phyloP scores from a whole-genome alignment of 35 echinoderm and acorn worm species.

The Heliocidaris tuberculata region DNA sequence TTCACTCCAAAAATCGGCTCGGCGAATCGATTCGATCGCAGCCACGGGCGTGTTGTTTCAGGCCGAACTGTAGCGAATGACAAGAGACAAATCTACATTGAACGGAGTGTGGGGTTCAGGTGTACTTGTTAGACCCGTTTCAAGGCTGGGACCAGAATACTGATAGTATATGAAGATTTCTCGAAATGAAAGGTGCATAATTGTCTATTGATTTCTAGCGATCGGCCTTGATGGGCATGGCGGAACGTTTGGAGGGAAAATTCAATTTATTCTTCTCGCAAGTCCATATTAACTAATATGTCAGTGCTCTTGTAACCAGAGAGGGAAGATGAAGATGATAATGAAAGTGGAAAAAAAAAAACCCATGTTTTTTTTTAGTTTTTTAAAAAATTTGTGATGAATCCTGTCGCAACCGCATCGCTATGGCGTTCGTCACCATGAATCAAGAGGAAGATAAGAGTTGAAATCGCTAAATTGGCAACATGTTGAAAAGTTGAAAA shows the following conservation, averaged over 20 bases:
- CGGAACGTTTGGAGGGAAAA: not conserved
- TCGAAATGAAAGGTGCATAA: not conserved
- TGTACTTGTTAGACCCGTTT: not conserved
- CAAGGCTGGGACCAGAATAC: not conserved
- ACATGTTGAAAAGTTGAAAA: too few relatives aligned
- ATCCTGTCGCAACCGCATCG: too few relatives aligned
- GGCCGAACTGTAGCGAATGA: not conserved
- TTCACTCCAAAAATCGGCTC: conserved; percentile 8
- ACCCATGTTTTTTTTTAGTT: too few relatives aligned
- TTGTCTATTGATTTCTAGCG: not conserved
- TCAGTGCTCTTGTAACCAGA: too few relatives aligned
- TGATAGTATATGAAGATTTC: not conserved
- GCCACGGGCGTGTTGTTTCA: not conserved
- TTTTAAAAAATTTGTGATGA: too few relatives aligned
- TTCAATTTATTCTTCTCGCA: not conserved
- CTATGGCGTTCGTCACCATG: too few relatives aligned
- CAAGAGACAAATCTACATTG: not conserved
- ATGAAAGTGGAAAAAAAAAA: too few relatives aligned
- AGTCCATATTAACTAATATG: not conserved
- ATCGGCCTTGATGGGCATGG: not conserved
- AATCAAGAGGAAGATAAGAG: too few relatives aligned
- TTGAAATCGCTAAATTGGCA: too few relatives aligned
- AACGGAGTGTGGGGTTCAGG: not conserved
- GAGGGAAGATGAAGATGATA: too few relatives aligned
- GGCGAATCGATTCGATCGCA: not conserved